These are phyloP conservation scores for Callinectes sapidus DNA, from an alignment of 2,888 invertebrate genomes.

Conservation along the genomic window DNA sequence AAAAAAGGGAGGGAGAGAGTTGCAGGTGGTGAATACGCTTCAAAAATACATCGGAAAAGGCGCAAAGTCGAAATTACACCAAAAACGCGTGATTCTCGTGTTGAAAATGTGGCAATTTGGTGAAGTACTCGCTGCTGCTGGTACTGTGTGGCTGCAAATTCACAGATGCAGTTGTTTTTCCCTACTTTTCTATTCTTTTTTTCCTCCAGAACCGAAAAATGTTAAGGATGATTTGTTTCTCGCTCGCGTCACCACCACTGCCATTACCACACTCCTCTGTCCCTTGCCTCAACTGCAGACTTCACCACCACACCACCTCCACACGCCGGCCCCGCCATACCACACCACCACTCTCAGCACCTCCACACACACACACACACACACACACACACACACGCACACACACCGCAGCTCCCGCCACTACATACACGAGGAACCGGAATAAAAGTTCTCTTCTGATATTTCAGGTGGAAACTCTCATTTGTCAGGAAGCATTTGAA, in stretches of 20 bases:
- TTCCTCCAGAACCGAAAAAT: background rate
- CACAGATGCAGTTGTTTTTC: background rate
- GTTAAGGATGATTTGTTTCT: constrained; percentile 12
- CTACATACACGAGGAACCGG: background rate
- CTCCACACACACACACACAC: background rate
- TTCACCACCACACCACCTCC: background rate
- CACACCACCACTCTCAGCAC: background rate
- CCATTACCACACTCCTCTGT: background rate
- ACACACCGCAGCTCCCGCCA: background rate
- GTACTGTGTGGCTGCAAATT: background rate
- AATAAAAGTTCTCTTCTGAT: background rate
- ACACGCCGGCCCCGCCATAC: background rate
- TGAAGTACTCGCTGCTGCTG: background rate
- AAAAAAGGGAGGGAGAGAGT: background rate
- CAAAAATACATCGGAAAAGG: background rate
- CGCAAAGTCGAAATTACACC: background rate
- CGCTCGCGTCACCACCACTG: background rate
- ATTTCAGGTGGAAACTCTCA: background rate
- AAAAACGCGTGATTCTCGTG: background rate
- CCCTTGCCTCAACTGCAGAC: background rate
- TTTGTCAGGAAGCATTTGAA: background rate
- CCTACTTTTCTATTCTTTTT: background rate
- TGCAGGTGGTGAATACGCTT: background rate
- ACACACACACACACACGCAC: background rate
- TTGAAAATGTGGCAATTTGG: background rate